These are phyloP conservation scores for Pipistrellus pygmaeus DNA, from an alignment of 2,797 vertebrate species.

Conservation along the genomic window DNA sequence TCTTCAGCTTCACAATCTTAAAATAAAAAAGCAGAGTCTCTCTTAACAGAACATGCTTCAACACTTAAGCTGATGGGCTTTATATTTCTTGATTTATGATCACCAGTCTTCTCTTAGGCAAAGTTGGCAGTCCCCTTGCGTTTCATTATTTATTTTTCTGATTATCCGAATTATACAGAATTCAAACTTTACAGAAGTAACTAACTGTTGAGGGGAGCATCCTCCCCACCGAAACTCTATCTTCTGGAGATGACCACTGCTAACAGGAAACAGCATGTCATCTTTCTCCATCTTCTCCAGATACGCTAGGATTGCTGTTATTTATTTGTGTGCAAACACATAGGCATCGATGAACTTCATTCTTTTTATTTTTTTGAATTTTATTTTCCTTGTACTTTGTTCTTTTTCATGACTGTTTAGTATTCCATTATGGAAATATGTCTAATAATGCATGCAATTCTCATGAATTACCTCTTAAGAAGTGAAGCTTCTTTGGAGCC, in stretches of 20 bases:
- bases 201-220: background rate
- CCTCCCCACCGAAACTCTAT: background rate
- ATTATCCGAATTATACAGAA: constrained; percentile 1
- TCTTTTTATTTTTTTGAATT: background rate
- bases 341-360: background rate
- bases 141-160: background rate
- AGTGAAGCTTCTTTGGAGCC: background rate
- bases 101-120: background rate
- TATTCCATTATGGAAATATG: background rate
- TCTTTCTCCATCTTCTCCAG: background rate
- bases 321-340: background rate
- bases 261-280: background rate
- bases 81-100: background rate
- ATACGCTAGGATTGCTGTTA: background rate
- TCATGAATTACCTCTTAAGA: background rate
- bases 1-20: background rate
- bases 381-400: too few species aligned
- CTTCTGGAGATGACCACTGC: background rate
- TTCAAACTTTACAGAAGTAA: background rate
- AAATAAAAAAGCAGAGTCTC: background rate
- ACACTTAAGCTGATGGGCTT: background rate
- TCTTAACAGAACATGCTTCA: background rate
- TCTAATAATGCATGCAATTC: background rate
- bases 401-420: background rate
- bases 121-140: background rate